Base-by-base conservation (phyloP, 2,888 invertebrate genomes). In the Halocaridina rubra region DNA sequence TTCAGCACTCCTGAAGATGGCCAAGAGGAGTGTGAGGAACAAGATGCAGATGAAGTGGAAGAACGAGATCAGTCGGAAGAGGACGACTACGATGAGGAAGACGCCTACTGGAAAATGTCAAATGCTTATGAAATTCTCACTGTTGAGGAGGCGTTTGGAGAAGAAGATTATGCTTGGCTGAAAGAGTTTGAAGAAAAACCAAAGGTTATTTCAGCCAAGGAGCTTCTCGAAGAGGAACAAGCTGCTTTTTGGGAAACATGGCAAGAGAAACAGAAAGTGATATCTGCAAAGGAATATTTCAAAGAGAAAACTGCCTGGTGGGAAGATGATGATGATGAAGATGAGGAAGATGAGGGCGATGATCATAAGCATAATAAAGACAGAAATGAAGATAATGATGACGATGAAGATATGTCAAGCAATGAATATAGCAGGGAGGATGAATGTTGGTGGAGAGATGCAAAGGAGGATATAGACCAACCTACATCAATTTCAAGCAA, bases 21-120 rank as follows among this genome's bases (percentile, higher is more conserved):
- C 1, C 33, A 46, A 8, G 78, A 57, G 16, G 30, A 39, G 5
- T 29, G 29, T 3, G 71, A 79, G 8, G 33, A n/a, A 5, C 24
- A 74, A 24, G 81, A 74, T n/a, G 84, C 78, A 24, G 84, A 74
- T 16, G 72, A 59, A 16, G 74, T 39, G 5, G 79, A 80, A 16
- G 79, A 79, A 80, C n/a, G 32, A 13, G 69, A 79, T 33, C 53
- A 16, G 19, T 46, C 24, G 53, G 59, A 29, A 1, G 27, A 46
- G 22, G 57, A 46, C 8, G 22, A 33, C 57, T 77, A 80, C 39
- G 69, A 81, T 8, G 85, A 87, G 13, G 59, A 80, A 53, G 85
- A 84, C 33, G 88, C 86, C 53, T 79, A 86, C 53, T 88, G 88
- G 88, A 88, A 84, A 77, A 88, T 88, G 88, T 76, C 69, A 46